phyloP scores from a whole-genome alignment of 2,113 vertebrate species.

The Ascaphus truei region DNA sequence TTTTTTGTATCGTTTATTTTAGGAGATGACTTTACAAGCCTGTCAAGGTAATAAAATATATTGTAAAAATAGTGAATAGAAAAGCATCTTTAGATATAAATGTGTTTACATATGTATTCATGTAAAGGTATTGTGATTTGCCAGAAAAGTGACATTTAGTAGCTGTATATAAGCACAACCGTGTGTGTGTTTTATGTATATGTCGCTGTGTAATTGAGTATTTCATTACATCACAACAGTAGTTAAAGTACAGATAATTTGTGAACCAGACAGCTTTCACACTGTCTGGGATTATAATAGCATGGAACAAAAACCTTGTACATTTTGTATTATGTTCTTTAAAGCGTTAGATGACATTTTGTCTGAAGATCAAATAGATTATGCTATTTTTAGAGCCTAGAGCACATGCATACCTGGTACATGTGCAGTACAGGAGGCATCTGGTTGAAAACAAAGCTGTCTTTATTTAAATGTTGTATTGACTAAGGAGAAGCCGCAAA shows the following conservation, averaged over 20 bases:
- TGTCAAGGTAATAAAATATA: no score
- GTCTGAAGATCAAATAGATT: conserved; percentile 38
- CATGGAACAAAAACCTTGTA: conserved; percentile 12
- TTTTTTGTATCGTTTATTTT: no score
- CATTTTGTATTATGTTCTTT: conserved; percentile 28
- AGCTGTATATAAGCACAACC: background rate
- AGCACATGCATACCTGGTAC: conserved; percentile 43
- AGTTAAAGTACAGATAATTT: background rate
- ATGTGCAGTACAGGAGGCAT: conserved; percentile 38
- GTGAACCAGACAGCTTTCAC: conserved; percentile 9
- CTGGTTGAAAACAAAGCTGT: conserved; percentile 43
- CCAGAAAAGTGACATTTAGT: background rate
- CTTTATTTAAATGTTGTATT: conserved; percentile 42
- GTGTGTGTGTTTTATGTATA: background rate
- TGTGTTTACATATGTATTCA: no score
- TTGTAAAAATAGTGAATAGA: no score
- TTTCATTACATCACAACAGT: background rate
- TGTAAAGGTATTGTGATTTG: background rate
- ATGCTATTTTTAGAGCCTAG: conserved; percentile 38
- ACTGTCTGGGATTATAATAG: background rate
- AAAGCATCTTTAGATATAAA: no score
- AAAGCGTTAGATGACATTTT: conserved; percentile 36
- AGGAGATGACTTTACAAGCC: no score
- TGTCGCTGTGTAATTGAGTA: background rate
- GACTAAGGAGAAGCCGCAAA: conserved; percentile 15